These are phyloP conservation scores for Betta splendens DNA, from an alignment of 2,797 vertebrate genomes.

Conservation along the genomic window DNA sequence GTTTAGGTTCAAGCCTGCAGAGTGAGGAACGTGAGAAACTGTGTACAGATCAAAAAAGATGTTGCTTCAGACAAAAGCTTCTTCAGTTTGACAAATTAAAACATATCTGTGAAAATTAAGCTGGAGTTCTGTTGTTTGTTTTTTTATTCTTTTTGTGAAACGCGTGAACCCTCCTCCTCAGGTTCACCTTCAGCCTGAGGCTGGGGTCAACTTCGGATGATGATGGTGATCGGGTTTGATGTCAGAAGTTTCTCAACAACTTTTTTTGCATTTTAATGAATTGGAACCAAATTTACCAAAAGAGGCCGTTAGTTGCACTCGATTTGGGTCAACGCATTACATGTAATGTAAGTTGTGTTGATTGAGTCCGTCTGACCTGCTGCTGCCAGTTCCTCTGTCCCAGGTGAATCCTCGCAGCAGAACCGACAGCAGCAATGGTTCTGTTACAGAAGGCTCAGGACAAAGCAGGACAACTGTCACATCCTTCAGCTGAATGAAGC, in stretches of 20 bases:
- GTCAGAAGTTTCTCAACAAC: no score
- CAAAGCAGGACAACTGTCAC: slow-evolving; percentile 44
- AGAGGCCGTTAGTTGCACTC: not conserved
- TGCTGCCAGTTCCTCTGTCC: slow-evolving; percentile 25
- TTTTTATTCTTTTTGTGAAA: not conserved
- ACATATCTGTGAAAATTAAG: slow-evolving; percentile 78
- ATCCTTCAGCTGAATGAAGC: no score
- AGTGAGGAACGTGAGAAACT: slow-evolving; percentile 57
- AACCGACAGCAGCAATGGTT: slow-evolving; percentile 52
- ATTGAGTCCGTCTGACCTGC: slow-evolving; percentile 48
- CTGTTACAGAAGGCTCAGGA: slow-evolving; percentile 47
- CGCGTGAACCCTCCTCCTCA: no score
- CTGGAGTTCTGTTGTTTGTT: slow-evolving; percentile 21
- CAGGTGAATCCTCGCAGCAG: slow-evolving; percentile 38
- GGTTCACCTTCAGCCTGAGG: not conserved
- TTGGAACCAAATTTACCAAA: not conserved
- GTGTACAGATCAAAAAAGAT: slow-evolving; percentile 80
- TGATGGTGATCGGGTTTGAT: no score
- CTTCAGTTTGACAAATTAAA: slow-evolving; percentile 85
- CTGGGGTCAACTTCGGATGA: not conserved
- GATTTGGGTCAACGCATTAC: no score
- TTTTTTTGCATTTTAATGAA: slow-evolving; percentile 11
- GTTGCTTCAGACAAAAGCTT: slow-evolving; percentile 78
- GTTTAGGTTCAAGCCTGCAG: slow-evolving; percentile 68
- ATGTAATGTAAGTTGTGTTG: no score